Base-by-base conservation (phyloP, 2,113 vertebrate species). In the Caretta caretta region DNA sequence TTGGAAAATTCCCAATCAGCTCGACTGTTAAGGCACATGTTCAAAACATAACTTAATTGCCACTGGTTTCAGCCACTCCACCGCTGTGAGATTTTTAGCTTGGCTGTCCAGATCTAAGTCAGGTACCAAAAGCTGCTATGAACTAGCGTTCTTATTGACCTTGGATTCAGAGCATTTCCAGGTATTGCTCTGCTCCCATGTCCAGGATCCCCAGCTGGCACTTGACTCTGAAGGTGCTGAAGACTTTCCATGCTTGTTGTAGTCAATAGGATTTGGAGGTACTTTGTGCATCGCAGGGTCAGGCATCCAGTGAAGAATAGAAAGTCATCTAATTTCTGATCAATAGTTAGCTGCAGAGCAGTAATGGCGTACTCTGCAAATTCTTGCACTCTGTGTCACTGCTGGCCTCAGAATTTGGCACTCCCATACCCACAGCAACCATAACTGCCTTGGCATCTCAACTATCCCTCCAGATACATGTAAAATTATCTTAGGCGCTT, bases 271-370 rank as follows among this genome's bases (percentile, higher is more conserved):
- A 89, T 50, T 16, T 90, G 57, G 72, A 54, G 19, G 1, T 79
- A 38, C 2, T 12, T 48, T 7, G 1, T 0, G 0, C 19, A 16
- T n/a, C 4, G 59, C 35, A 6, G 50, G 20, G n/a, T 85, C 20
- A 85, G 22, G 35, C 20, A 46, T 3, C 35, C 8, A n/a, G 51
- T 22, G 35, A 82, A 82, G 42, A 0, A 1, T 11, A 59, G 79
- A 53, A 76, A 87, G 57, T 35, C 3, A 62, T 62, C 59, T 62
- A 62, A 62, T 62, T 62, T 62, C 29, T 20, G n/a, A 9, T 78
- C 46, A 78, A 78, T 82, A 5, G 38, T 2, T 0, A 0, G 42
- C 20, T 53, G 8, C 57, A 53, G 3, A 31, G n/a, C 8, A 59
- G 11, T 25, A 19, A 11, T 42, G 22, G 17, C 24, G 17, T 24